Base-by-base conservation (phyloP, 2,888 invertebrate species). In the Coenonympha arcania region DNA sequence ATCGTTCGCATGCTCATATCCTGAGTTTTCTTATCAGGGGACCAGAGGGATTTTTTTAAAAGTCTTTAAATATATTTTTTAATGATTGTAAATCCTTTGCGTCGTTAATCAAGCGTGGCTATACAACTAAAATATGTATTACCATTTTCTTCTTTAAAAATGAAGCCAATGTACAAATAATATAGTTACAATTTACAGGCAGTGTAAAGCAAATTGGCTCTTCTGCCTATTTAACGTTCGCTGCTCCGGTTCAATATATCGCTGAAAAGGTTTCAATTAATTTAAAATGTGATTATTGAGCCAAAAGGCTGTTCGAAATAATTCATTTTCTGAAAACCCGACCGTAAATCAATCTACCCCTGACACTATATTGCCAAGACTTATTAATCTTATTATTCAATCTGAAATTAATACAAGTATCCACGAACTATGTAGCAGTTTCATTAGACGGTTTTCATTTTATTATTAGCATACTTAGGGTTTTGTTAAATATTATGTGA, bases 181-280 rank as follows among this genome's bases (percentile, higher is more conserved):
- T 58, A 50, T 55, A 54, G 54, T 58, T 57, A 50, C 56, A 53
- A 60, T 58, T 57, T 52, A 57, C 54, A 24, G 45, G 43, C 53
- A 50, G 47, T 52, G 52, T 56, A 59, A 55, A 59, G 54, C 57
- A 63, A 63, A 64, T 62, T 63, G 62, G 57, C 57, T 56, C 56
- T 59, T 63, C 56, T 39, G 61, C 58, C 63, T 65, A 59, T 66
- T 66, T 63, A 65, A 59, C 57, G 62, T 58, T 63, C 64, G 54
- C 53, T 50, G 55, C 48, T 57, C 41, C 50, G 47, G 46, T 52
- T 61, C 63, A 61, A 63, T 63, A 63, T 61, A 57, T 57, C 52
- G 61, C 55, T 67, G 65, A 63, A 68, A 67, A 64, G 64, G 64
- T 54, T 65, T 64, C 60, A 68, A 68, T 68, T 69, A 64, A 61